Conservation (phyloP, 2,113 vertebrate genomes). For the Taurulus bubalis region DNA sequence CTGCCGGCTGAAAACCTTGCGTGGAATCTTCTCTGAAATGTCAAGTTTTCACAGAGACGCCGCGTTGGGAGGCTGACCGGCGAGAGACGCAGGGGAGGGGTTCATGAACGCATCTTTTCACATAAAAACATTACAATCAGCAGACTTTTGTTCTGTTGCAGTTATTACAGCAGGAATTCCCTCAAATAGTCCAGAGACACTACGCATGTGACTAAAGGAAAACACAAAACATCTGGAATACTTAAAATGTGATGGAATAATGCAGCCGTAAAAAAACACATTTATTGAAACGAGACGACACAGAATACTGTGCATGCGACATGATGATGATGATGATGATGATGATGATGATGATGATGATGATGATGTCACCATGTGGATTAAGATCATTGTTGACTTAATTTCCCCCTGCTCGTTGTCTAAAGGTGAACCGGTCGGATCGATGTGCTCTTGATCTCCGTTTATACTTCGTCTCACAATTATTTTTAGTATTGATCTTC, state of each 20-base stretch:
- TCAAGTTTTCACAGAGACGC: conserved; percentile 57
- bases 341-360: no score
- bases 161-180: background rate
- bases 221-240: background rate
- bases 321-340: no score
- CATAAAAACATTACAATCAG: conserved; percentile 1
- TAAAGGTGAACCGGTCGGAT: background rate
- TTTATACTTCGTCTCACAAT: conserved; percentile 15
- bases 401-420: no score
- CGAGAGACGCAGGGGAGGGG: background rate
- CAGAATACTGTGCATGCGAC: no score
- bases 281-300: no score
- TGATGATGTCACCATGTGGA: no score
- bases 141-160: background rate
- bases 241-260: background rate
- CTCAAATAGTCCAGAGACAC: background rate
- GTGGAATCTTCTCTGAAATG: conserved; percentile 61
- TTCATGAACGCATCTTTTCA: background rate
- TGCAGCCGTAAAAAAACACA: background rate
- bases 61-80: conserved; percentile 34
- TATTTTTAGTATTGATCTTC: no score
- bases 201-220: no score
- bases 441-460: conserved; percentile 22
- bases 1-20: conserved; percentile 52
- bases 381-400: background rate